Evolutionary conservation across 1,140 invertebrate genomes (phyloP).

Genomic region (Temnothorax nylanderi): DNA sequence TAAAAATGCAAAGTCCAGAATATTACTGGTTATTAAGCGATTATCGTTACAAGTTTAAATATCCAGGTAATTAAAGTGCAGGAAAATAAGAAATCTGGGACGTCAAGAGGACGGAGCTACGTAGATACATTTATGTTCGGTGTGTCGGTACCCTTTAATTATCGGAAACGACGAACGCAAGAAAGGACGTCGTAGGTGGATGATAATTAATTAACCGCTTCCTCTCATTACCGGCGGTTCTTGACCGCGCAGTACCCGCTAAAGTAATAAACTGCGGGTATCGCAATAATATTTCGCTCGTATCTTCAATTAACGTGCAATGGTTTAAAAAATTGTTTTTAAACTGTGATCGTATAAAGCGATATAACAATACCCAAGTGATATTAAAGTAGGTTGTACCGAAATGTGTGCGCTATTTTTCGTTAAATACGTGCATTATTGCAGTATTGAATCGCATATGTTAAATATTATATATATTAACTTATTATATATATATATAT

Average conservation of each 20-base stretch:
- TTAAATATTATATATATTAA: conserved; percentile 18
- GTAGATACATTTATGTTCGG: conserved; percentile 16
- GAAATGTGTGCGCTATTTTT: neutral
- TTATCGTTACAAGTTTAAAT: conserved; percentile 41
- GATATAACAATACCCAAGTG: neutral
- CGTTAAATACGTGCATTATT: neutral
- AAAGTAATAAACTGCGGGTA: conserved; percentile 14
- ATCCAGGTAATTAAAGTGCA: conserved; percentile 23
- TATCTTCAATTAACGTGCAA: neutral
- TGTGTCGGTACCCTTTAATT: conserved; percentile 30
- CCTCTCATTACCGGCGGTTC: conserved; percentile 66
- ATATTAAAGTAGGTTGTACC: neutral
- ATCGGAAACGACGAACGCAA: conserved; percentile 41
- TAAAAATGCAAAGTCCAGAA: neutral
- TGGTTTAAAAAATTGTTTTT: neutral
- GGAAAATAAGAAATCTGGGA: conserved; percentile 41
- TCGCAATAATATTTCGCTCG: neutral
- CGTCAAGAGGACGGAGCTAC: neutral
- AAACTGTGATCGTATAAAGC: neutral
- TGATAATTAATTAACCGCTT: conserved; percentile 71
- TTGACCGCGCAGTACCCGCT: conserved; percentile 52
- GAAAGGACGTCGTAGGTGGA: conserved; percentile 64
- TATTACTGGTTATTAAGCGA: neutral
- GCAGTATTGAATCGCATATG: neutral
- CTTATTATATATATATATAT: neutral